Evolutionary conservation across 1,140 invertebrate genomes (phyloP), one percentile per base, ranked within the genome.

Genomic region (Temnothorax nylanderi): DNA sequence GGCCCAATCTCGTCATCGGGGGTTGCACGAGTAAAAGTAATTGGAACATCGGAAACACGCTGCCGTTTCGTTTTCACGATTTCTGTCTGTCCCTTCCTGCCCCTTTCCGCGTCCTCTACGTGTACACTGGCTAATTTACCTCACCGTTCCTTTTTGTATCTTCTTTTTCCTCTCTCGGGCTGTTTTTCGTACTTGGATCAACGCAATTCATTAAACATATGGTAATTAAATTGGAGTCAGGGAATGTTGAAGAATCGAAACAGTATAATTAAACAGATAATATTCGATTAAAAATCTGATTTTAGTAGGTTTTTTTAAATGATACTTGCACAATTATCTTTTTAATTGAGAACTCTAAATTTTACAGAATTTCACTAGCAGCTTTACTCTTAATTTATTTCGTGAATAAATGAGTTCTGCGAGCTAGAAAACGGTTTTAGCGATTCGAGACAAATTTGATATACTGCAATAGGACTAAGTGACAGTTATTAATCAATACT

Each of bases 21-120:
- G 76, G 72, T 72, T 86, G 80, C 82, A 62, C 74, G 87, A 89
- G 87, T 90, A 91, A 93, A 91, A 92, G 91, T 89, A 93, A 93
- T 93, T 93, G 88, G 76, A 88, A 82, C 74, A 72, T 87, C 81
- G 85, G 51, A 21, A 64, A 77, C 69, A n/a, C 51, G n/a, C 54
- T 51, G 58, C 47, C 62, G 49, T 81, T 58, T 54, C 64, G 62
- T 51, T 65, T 87, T 37, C 37, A 88, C 60, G 71, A 84, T 67
- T 62, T 32, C 32, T 78, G 67, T 51, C 51, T 8, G 16, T 2
- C 65, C 16, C 32, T 16, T 41, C 2, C 4, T 8, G 21, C 21
- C 10, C 7, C 10, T 26, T 26, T 26, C 26, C 18, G 11, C 41
- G n/a, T 34, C 13, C 16, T 37, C 21, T n/a, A 34, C 47, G 32